Conservation (phyloP, 37 sponge, comb jelly and placozoan species). For the Aplysina aerophoba region DNA sequence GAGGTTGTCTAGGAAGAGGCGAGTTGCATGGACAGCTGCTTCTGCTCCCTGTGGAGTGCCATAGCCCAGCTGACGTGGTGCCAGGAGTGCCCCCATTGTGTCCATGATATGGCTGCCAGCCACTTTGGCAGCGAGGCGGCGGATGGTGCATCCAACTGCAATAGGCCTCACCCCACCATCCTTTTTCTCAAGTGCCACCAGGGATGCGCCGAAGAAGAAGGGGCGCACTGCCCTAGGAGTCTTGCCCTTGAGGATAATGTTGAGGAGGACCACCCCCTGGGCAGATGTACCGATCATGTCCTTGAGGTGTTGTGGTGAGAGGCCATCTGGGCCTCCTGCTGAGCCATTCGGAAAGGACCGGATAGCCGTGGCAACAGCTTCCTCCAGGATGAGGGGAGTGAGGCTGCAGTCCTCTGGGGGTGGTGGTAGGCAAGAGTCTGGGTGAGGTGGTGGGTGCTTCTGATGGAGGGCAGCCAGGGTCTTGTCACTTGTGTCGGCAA, state of each 20-base stretch:
- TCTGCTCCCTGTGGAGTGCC: slow-evolving; percentile 13
- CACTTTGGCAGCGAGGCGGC: slow-evolving; percentile 46
- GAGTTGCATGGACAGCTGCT: slow-evolving; percentile 15
- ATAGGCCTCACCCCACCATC: slow-evolving; percentile 56
- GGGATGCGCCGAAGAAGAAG: slow-evolving; percentile 53
- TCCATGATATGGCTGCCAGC: slow-evolving; percentile 12
- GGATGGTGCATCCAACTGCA: slow-evolving; percentile 52
- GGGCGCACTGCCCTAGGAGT: slow-evolving; percentile 41
- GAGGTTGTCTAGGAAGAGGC: neutral
- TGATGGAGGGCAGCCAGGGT: neutral
- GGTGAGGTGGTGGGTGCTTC: slow-evolving; percentile 18
- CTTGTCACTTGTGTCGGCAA: neutral
- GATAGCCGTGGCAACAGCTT: neutral
- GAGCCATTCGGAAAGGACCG: slow-evolving; percentile 45
- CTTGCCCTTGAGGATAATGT: slow-evolving; percentile 29
- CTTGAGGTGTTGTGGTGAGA: slow-evolving; percentile 49
- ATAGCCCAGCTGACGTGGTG: slow-evolving; percentile 22
- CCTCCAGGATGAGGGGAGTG: neutral
- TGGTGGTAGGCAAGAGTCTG: neutral
- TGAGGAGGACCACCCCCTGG: slow-evolving; percentile 25
- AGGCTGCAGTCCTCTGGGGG: neutral
- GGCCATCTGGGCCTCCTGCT: slow-evolving; percentile 54
- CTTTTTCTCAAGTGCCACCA: slow-evolving; percentile 41
- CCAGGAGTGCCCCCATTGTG: slow-evolving; percentile 15
- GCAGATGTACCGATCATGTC: slow-evolving; percentile 26